phyloP scores from a whole-genome alignment of 1,140 invertebrate genomes.

The Halesus radiatus region DNA sequence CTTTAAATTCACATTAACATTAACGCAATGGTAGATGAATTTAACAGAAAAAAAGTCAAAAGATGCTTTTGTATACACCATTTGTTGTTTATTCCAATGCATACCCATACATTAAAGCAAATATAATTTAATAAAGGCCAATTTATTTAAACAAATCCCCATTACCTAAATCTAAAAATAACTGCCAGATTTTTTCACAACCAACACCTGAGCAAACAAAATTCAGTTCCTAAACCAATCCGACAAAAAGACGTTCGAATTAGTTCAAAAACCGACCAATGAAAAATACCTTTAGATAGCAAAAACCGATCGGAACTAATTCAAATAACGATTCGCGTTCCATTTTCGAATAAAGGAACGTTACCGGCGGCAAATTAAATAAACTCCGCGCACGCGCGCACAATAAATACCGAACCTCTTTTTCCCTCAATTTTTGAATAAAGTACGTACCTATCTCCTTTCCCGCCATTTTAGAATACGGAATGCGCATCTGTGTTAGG shows the following conservation, averaged over 20 bases:
- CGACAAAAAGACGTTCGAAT: constrained; percentile 7
- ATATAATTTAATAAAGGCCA: no score
- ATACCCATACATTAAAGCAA: no score
- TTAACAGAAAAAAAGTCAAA: no score
- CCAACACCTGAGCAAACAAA: constrained; percentile 18
- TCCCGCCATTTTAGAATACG: constrained; percentile 34
- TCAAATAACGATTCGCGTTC: constrained; percentile 42
- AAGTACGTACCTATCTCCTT: constrained; percentile 34
- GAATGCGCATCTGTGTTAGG: constrained; percentile 14
- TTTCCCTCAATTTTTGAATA: constrained; percentile 45
- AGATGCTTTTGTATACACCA: no score
- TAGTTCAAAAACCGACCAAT: constrained; percentile 32
- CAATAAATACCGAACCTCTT: constrained; percentile 38
- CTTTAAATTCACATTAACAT: no score
- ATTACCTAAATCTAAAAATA: no score
- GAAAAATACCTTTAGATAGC: not conserved
- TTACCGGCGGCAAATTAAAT: constrained; percentile 41
- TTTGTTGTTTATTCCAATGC: no score
- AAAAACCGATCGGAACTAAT: constrained; percentile 44
- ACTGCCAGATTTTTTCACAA: no score
- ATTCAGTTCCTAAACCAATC: no score
- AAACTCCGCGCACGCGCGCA: constrained; percentile 45
- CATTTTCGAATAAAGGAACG: constrained; percentile 45
- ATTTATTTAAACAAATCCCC: no score
- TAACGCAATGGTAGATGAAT: no score